A percentile compares a stretch with the other conserved stretches of the same genome.
phyloP scores from a whole-genome alignment of 2,797 vertebrate species.

The Petrocephalus schoutedeni region DNA sequence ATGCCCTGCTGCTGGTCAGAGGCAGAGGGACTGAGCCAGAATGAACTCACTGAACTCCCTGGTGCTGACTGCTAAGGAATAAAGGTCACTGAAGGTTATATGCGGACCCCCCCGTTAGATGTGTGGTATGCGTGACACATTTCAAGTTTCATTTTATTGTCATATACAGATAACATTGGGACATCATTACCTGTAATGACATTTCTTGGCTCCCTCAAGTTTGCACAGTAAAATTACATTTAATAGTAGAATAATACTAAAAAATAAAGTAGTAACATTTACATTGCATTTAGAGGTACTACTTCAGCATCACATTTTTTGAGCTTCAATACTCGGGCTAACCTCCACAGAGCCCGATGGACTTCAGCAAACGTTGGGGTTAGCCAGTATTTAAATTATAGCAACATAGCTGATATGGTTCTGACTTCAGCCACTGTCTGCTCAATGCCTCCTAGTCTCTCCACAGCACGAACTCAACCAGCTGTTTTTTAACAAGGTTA shows the following conservation, averaged over 20 bases:
- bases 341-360: background rate
- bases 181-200: too few species aligned
- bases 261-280: too few species aligned
- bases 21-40: background rate
- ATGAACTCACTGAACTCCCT: background rate
- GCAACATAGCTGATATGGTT: background rate
- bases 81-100: background rate
- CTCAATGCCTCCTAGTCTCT: background rate
- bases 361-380: background rate
- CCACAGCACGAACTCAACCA: background rate
- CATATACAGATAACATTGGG: too few species aligned
- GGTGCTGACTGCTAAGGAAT: background rate
- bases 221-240: too few species aligned
- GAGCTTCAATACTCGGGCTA: background rate
- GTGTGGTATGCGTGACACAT: background rate
- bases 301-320: background rate
- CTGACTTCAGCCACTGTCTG: background rate
- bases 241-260: too few species aligned
- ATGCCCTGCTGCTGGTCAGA: background rate
- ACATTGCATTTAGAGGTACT: background rate
- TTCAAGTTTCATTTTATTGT: background rate
- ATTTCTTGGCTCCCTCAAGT: too few species aligned
- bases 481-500: background rate
- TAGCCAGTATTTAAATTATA: background rate
- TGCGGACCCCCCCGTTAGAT: background rate